Evolutionary conservation across 2,888 invertebrate genomes (phyloP), one percentile per base, ranked within the genome.

Genomic region (Arge pagana): DNA sequence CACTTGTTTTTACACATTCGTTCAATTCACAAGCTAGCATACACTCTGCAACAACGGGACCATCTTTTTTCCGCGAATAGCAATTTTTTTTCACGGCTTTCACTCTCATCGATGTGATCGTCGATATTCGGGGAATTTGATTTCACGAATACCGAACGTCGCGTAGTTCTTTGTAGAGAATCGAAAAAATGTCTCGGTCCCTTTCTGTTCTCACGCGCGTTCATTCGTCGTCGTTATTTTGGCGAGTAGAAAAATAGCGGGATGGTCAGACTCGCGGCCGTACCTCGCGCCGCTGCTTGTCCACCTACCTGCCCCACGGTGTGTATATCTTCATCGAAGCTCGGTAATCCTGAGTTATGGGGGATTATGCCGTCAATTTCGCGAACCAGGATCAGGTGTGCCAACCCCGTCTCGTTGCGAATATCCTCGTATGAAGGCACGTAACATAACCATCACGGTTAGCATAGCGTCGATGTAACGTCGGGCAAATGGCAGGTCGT

Each of bases 301-400:
- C 28, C 33, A 35, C 40, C 36, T 48, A 39, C 49, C 23, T 33
- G 3, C 37, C 52, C 53, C 50, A 37, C 39, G 52, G 50, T 36
- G 52, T 55, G 51, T 56, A 54, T 49, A 41, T 52, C 43, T 58
- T 48, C 50, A 55, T 55, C 55, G 55, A 62, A 61, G 58, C 59
- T 54, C 52, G 63, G 61, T 74, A 74, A 74, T 71, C 74, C 74
- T 73, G 71, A 76, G 70, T 75, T 74, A 75, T 71, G 64, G 66
- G 59, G 69, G 75, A 76, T 75, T 75, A 74, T 67, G 65, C 63
- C 70, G 66, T 74, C 74, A 75, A 74, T 74, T 74, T 70, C 62
- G 61, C 65, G 61, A 63, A 59, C 66, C 62, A 67, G 72, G 74
- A 71, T 74, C 74, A 75, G 73, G 75, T 75, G 74, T 63, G 63